Evolutionary conservation across 2,888 invertebrate genomes (phyloP).

Genomic region (Spodoptera exigua): DNA sequence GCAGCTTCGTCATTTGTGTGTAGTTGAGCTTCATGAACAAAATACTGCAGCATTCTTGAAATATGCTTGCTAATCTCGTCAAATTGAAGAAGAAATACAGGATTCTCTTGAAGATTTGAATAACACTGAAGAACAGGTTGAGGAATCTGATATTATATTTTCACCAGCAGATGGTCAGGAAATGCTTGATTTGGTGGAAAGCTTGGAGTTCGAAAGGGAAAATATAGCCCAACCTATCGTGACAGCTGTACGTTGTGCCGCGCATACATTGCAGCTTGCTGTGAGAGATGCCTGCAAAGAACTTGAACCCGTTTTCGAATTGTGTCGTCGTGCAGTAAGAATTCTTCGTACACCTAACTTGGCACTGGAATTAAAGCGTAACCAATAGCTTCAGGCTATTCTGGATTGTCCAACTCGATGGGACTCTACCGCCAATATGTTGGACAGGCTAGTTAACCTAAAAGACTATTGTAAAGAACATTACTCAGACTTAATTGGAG

Average conservation of each 20-base stretch:
- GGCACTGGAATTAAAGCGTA: slow-evolving; percentile 7
- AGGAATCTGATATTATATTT: background rate
- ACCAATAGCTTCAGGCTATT: slow-evolving; percentile 1
- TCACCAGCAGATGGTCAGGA: background rate
- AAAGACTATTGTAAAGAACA: slow-evolving; percentile 11
- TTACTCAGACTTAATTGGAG: slow-evolving; percentile 4
- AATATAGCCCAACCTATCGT: slow-evolving; percentile 4
- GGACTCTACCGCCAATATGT: slow-evolving; percentile 13
- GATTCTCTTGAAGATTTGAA: slow-evolving; percentile 8
- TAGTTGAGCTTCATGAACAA: slow-evolving; percentile 5
- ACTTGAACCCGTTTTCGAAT: slow-evolving; percentile 2
- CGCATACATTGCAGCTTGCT: slow-evolving; percentile 2
- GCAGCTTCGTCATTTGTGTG: slow-evolving; percentile 8
- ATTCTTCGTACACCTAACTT: slow-evolving; percentile 13
- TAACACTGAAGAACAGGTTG: slow-evolving; percentile 2
- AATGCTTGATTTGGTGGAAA: slow-evolving; percentile 2
- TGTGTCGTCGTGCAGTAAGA: slow-evolving; percentile 9
- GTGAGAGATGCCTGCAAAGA: slow-evolving; percentile 11
- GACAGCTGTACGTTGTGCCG: slow-evolving; percentile 3
- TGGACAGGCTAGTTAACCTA: slow-evolving; percentile 4
- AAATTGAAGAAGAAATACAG: slow-evolving; percentile 7
- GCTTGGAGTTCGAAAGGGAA: slow-evolving; percentile 3
- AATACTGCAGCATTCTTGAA: slow-evolving; percentile 10
- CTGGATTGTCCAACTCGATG: slow-evolving; percentile 9
- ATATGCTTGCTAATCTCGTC: slow-evolving; percentile 16